These are phyloP conservation scores for Vesta saturnalis DNA, from an alignment of 2,888 invertebrate species.

Conservation along the genomic window DNA sequence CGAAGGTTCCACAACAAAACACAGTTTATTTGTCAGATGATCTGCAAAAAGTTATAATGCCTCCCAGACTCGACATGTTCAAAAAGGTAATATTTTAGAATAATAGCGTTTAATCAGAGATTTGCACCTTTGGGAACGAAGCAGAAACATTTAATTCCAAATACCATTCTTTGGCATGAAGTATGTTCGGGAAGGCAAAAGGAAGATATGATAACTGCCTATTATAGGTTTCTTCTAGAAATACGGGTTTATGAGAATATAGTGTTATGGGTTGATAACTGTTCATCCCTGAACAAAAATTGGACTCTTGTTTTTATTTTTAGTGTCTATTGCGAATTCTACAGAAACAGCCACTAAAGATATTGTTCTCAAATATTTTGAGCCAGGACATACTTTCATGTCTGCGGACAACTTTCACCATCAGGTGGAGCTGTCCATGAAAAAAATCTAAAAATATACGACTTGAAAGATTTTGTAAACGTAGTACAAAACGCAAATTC, in stretches of 20 bases:
- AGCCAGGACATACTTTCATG: no score
- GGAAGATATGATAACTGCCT: neutral
- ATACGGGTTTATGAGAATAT: neutral
- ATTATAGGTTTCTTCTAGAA: neutral
- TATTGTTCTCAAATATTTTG: no score
- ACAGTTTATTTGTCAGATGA: neutral
- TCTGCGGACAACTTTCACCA: no score
- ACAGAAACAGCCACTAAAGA: no score
- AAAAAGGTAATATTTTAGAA: constrained; percentile 5
- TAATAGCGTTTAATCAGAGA: constrained; percentile 6
- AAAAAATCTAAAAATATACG: no score
- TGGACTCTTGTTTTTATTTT: neutral
- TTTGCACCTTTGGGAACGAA: neutral
- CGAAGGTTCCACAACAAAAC: neutral
- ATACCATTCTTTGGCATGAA: neutral
- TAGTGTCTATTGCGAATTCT: neutral
- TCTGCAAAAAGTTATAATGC: constrained; percentile 5
- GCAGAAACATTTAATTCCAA: neutral
- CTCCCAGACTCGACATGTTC: neutral
- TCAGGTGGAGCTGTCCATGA: no score
- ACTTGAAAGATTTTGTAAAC: no score
- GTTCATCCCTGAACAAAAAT: neutral
- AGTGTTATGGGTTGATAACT: neutral
- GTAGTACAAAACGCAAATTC: no score
- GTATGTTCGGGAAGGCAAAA: neutral